These are phyloP conservation scores for Sitta europaea DNA, from an alignment of 2,113 vertebrate species.

Conservation along the genomic window DNA sequence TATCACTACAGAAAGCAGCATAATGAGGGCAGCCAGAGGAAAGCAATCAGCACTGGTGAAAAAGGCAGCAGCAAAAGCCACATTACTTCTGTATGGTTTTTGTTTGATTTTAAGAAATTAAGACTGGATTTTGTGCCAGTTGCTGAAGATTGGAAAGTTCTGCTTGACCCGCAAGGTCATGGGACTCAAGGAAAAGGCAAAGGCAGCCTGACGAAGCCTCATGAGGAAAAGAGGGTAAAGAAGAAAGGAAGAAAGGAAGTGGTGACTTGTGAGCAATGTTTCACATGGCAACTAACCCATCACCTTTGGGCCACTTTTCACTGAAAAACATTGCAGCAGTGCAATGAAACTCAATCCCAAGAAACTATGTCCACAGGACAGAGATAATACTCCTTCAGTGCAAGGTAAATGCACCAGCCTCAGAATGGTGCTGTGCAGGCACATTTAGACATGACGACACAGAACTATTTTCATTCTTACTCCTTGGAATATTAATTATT, in stretches of 20 bases:
- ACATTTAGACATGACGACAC: accelerated
- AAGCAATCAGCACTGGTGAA: neutral
- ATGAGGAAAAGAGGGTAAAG: neutral
- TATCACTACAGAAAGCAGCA: accelerated
- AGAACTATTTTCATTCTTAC: neutral
- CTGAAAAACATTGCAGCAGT: neutral
- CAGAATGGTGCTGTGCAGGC: neutral
- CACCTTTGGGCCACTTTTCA: neutral
- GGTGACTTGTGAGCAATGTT: neutral
- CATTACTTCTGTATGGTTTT: neutral
- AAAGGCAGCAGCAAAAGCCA: neutral
- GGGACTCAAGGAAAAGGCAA: neutral
- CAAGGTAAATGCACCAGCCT: neutral
- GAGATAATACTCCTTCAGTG: neutral
- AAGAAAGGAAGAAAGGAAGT: neutral
- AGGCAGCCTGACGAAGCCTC: neutral
- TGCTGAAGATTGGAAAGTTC: neutral
- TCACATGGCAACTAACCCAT: neutral
- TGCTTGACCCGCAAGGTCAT: neutral
- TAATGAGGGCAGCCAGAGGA: neutral
- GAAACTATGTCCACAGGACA: neutral
- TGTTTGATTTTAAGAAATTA: neutral
- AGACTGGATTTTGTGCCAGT: neutral
- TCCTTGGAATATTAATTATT: neutral
- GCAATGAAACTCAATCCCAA: neutral